Percentiles rank a stretch among this genome's conserved stretches.
Conservation (phyloP, 1,140 invertebrate species). For the Drosophila ananassae region DNA sequence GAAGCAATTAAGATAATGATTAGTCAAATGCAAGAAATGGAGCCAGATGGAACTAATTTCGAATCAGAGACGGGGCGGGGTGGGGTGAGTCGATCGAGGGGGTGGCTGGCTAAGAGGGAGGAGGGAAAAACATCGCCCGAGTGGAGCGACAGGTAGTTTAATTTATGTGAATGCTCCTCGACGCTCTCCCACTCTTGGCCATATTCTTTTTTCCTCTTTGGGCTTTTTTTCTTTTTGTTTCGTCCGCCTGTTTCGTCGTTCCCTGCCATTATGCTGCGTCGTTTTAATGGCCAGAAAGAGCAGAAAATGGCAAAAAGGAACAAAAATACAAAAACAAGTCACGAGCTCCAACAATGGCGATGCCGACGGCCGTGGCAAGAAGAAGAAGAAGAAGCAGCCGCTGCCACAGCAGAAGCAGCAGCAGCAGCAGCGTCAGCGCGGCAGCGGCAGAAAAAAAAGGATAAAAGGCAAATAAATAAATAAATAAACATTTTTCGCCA, state of each 20-base stretch:
- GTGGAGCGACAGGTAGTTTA: slow-evolving; percentile 79
- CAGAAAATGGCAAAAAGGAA: slow-evolving; percentile 21
- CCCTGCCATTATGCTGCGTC: slow-evolving; percentile 80
- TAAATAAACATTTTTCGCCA: slow-evolving; percentile 75
- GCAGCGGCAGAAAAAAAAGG: slow-evolving; percentile 39
- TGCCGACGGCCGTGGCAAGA: slow-evolving; percentile 36
- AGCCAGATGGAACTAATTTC: slow-evolving; percentile 67
- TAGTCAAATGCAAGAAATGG: slow-evolving; percentile 60
- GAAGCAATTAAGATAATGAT: slow-evolving; percentile 56
- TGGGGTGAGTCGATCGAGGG: slow-evolving; percentile 1
- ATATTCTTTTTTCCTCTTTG: slow-evolving; percentile 11
- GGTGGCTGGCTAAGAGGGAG: not conserved
- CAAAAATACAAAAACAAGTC: slow-evolving; percentile 57
- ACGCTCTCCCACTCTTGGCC: slow-evolving; percentile 6
- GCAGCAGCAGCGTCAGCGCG: not conserved
- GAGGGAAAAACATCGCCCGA: slow-evolving; percentile 32
- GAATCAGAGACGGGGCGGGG: slow-evolving; percentile 1
- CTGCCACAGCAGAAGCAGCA: slow-evolving; percentile 8
- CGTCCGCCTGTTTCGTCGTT: slow-evolving; percentile 50
- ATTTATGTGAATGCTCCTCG: slow-evolving; percentile 68
- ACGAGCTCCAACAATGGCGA: slow-evolving; percentile 73
- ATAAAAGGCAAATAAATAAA: slow-evolving; percentile 78
- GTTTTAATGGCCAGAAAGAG: slow-evolving; percentile 71
- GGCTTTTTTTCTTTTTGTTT: slow-evolving; percentile 43
- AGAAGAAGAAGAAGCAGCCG: slow-evolving; percentile 11